These are phyloP conservation scores for Napeogenes sylphis DNA, from an alignment of 2,888 invertebrate genomes.

Conservation along the genomic window DNA sequence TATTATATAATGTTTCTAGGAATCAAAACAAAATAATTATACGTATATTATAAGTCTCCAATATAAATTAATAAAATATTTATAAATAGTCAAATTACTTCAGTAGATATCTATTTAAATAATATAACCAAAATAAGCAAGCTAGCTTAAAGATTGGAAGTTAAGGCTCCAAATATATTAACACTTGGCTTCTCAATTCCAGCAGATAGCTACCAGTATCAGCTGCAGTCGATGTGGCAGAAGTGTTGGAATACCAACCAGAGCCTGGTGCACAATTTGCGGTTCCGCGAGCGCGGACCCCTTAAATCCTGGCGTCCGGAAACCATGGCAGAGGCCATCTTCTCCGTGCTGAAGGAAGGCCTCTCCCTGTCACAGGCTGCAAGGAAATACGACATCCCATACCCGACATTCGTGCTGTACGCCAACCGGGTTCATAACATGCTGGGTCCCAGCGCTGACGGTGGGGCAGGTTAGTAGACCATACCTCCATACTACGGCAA, in stretches of 20 bases:
- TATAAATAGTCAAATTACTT: too few species aligned
- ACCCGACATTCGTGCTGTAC: conserved; percentile 95
- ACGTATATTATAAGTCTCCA: too few species aligned
- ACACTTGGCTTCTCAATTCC: conserved; percentile 60
- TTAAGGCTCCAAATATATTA: conserved; percentile 23
- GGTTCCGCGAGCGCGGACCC: conserved; percentile 94
- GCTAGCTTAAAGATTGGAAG: too few species aligned
- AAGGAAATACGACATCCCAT: conserved; percentile 95
- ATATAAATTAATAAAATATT: too few species aligned
- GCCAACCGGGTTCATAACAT: conserved; percentile 96
- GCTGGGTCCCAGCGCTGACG: conserved; percentile 94
- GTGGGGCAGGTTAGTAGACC: conserved; percentile 86
- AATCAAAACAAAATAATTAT: too few species aligned
- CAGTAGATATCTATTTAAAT: too few species aligned
- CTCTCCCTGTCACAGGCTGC: conserved; percentile 93
- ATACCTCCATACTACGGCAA: conserved; percentile 35
- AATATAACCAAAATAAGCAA: too few species aligned
- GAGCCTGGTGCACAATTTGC: conserved; percentile 91
- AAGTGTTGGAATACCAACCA: conserved; percentile 97
- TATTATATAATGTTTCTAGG: conserved; percentile 9
- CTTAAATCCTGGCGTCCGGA: conserved; percentile 96
- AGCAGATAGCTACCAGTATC: conserved; percentile 97
- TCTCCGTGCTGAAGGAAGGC: conserved; percentile 93
- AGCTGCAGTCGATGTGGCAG: conserved; percentile 96
- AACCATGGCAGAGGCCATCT: conserved; percentile 96